Evolutionary conservation across 2,113 vertebrate genomes (phyloP).

Genomic region (Scatophagus argus): DNA sequence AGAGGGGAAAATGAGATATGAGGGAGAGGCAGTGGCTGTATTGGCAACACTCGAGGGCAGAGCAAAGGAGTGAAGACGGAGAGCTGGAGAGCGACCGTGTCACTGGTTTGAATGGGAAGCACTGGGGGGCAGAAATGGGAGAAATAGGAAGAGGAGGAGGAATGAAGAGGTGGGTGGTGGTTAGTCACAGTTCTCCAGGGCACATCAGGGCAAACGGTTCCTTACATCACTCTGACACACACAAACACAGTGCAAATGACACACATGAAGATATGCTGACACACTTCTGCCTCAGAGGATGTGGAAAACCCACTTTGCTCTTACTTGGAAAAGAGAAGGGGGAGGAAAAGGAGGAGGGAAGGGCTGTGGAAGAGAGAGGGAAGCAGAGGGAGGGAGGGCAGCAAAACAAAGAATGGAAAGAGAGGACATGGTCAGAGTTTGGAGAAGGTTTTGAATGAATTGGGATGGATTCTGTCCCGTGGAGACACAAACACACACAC

Average conservation of each 20-base stretch:
- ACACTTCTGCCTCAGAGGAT: conserved; percentile 74
- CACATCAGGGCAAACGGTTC: conserved; percentile 57
- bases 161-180: conserved; percentile 37
- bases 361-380: background rate
- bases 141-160: conserved; percentile 29
- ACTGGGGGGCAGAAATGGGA: conserved; percentile 51
- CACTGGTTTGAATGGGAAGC: conserved; percentile 61
- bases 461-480: conserved; percentile 9
- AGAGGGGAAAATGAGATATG: background rate
- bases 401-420: conserved; percentile 24
- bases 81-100: conserved; percentile 56
- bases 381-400: background rate
- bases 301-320: conserved; percentile 67
- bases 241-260: conserved; percentile 54
- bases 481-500: conserved; percentile 4
- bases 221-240: conserved; percentile 70
- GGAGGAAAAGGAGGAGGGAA: background rate
- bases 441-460: conserved; percentile 36
- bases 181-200: conserved; percentile 69
- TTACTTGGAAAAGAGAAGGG: conserved; percentile 14
- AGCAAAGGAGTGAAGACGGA: conserved; percentile 40
- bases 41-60: conserved; percentile 45
- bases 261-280: conserved; percentile 70
- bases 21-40: conserved; percentile 45
- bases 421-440: conserved; percentile 20